Conservation (phyloP, 2,888 invertebrate genomes). For the Drosophila macrospina region DNA sequence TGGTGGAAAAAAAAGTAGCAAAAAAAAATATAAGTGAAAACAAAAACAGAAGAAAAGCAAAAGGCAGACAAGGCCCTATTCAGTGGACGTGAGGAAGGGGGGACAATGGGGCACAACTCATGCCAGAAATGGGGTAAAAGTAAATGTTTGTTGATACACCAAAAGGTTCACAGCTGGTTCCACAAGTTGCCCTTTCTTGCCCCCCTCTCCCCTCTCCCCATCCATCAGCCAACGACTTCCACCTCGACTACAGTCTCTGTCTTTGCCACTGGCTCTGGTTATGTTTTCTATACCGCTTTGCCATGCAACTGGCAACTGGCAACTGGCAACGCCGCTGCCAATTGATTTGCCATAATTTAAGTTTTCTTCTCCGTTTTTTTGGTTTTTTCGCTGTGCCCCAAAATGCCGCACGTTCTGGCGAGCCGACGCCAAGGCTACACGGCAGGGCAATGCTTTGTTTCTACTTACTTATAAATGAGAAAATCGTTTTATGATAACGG, state of each 20-base stretch:
- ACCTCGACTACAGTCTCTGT: constrained; percentile 15
- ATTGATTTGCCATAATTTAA: constrained; percentile 85
- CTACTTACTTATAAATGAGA: constrained; percentile 65
- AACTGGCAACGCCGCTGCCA: constrained; percentile 51
- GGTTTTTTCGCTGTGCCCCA: constrained; percentile 18
- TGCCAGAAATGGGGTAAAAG: constrained; percentile 50
- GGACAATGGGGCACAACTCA: constrained; percentile 51
- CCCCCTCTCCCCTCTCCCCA: too few species aligned
- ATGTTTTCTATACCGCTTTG: constrained; percentile 51
- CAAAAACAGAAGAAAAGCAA: constrained; percentile 53
- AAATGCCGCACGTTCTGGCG: constrained; percentile 51
- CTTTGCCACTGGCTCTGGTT: constrained; percentile 45
- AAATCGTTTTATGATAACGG: constrained; percentile 80
- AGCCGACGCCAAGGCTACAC: constrained; percentile 44
- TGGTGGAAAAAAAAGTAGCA: constrained; percentile 66
- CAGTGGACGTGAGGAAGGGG: not conserved
- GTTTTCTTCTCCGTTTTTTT: constrained; percentile 43
- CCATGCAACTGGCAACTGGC: constrained; percentile 20
- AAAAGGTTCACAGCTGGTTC: constrained; percentile 44
- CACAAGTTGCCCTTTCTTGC: not conserved
- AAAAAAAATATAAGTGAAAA: constrained; percentile 32
- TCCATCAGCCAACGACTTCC: constrained; percentile 7
- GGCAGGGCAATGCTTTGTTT: constrained; percentile 47
- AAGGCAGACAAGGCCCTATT: constrained; percentile 56
- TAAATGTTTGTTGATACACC: constrained; percentile 63